phyloP scores from a whole-genome alignment of 92 coral and sea anemone genomes.

The Umimayanthus kanabou region DNA sequence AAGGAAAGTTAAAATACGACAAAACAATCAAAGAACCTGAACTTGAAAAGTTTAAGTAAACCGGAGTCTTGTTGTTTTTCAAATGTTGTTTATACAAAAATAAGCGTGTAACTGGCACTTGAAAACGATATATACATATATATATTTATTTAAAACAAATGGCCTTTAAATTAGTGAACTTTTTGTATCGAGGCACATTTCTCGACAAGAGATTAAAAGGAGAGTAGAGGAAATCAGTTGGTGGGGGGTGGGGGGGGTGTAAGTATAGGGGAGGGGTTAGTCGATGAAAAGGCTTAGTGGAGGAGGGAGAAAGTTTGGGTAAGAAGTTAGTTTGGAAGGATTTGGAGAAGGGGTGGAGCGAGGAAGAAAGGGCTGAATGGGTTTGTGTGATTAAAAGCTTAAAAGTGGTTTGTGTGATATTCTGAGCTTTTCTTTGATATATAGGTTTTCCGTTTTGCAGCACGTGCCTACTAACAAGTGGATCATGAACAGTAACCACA shows the following conservation, averaged over 20 bases:
- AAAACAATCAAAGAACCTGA: neutral
- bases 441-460: neutral
- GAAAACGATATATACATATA: neutral
- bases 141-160: too few relatives aligned
- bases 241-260: neutral
- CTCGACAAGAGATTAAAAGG: neutral
- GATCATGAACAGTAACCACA: neutral
- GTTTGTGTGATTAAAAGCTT: neutral
- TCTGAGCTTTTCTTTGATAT: neutral
- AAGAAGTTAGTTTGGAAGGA: too few relatives aligned
- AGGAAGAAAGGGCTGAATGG: neutral
- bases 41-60: neutral
- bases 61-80: neutral
- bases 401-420: neutral
- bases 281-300: neutral
- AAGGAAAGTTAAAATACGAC: neutral
- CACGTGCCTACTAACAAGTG: neutral
- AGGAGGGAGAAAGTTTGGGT: too few relatives aligned
- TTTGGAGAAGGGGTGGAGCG: too few relatives aligned
- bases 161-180: neutral
- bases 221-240: too few relatives aligned
- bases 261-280: neutral
- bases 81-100: neutral
- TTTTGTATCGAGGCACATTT: too few relatives aligned
- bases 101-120: neutral